Evolutionary conservation across 2,797 vertebrate genomes (phyloP), one percentile per base, ranked within the genome.

Genomic region (Gorsachius magnificus): DNA sequence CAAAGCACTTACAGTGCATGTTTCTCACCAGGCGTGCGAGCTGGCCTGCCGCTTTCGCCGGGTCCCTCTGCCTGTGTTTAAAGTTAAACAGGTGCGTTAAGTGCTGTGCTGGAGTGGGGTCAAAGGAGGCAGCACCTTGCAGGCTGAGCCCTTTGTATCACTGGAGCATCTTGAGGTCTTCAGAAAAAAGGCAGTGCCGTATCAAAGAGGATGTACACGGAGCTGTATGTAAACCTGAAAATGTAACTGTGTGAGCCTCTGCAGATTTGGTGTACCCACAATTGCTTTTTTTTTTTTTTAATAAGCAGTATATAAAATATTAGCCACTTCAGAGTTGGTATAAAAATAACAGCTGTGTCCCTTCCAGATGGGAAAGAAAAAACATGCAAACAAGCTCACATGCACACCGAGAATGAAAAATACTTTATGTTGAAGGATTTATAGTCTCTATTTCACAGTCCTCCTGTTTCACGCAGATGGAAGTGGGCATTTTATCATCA

Each of bases 1-100:
- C 72, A 38, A 26, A 83, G 72, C 72, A 78, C 72, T 83, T 38
- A 33, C 26, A 60, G 64, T 1, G 13, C 0, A 0, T 61, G 63
- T 48, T 70, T 57, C 74, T 89, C 14, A 0, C 58, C 83, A 12
- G 1, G n/a, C 2, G 1, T 24, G 26, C 1, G 7, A 75, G 29
- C 53, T 0, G 2, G 15, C 33, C 53, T 4, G 0, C 5, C 3
- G 0, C 26, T 45, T 75, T 72, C 14, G 0, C 38, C 35, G 13
- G 33, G 43, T 33, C 13, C 77, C 57, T 51, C 63, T 56, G 63
- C 50, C 46, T 45, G 1, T 6, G 7, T n/a, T 41, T 69, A 85
- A 24, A 77, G 64, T 26, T 25, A 12, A 86, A 43, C 48, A 28
- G 1, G 3, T 24, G 51, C 2, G 0, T 18, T 18, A 38, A 57